A percentile compares a stretch with the other conserved stretches of the same genome.
These are phyloP conservation scores for Malurus alboscapulatus DNA, from an alignment of 2,113 vertebrate species.

Conservation along the genomic window DNA sequence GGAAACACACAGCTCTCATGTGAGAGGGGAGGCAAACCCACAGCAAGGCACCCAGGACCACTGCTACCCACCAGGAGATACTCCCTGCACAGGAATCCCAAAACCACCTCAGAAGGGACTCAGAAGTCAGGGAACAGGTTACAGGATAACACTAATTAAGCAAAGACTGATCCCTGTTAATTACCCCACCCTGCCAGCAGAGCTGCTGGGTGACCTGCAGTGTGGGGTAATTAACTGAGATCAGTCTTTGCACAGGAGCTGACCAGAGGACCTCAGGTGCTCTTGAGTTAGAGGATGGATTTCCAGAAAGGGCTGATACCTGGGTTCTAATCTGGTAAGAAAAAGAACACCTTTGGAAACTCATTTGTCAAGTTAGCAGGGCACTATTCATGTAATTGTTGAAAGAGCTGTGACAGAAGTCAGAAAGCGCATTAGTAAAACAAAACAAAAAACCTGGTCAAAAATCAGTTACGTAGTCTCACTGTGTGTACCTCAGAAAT, in stretches of 20 bases:
- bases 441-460: neutral
- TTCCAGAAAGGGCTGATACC: neutral
- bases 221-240: neutral
- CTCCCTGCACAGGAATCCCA: fast-evolving
- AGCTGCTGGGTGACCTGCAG: neutral
- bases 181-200: neutral
- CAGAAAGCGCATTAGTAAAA: neutral
- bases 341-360: neutral
- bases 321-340: neutral
- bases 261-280: neutral
- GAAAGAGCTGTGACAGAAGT: neutral
- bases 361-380: neutral
- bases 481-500: neutral
- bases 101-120: neutral
- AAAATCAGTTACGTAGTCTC: neutral
- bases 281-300: neutral
- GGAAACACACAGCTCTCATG: neutral
- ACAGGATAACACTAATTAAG: neutral
- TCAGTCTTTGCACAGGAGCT: neutral
- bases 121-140: fast-evolving
- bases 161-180: neutral
- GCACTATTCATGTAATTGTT: neutral
- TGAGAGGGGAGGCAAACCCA: neutral
- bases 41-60: neutral
- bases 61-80: neutral